A percentile compares a stretch with the other conserved stretches of the same genome.
Evolutionary conservation across 2,888 invertebrate species (phyloP).

Genomic region (Dasypolia templi): DNA sequence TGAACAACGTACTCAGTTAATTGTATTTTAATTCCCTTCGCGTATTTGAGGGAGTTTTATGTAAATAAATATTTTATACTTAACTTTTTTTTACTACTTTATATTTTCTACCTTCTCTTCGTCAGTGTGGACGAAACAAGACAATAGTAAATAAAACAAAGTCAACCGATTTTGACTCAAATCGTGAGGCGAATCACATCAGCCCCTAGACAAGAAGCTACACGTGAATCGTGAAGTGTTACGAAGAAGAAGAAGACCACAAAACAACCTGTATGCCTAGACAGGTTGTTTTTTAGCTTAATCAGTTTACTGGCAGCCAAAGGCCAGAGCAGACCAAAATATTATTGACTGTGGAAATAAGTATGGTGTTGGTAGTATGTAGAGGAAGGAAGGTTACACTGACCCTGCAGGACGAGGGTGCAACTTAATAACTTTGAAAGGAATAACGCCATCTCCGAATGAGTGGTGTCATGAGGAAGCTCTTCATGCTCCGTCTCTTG

Average conservation of each 20-base stretch:
- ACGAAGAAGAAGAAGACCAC: too few relatives aligned
- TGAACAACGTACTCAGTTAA: conserved; percentile 66
- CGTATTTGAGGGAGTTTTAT: conserved; percentile 59
- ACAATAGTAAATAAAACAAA: not conserved
- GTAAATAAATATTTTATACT: conserved; percentile 66
- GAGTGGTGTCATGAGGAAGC: not conserved
- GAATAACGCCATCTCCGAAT: not conserved
- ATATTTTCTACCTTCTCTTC: not conserved
- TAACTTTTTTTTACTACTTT: conserved; percentile 6
- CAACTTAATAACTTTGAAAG: not conserved
- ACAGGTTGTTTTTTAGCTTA: not conserved
- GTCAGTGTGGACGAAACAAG: not conserved
- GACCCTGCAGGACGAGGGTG: not conserved
- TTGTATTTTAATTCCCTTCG: conserved; percentile 58
- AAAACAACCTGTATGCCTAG: too few relatives aligned
- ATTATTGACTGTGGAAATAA: not conserved
- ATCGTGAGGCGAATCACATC: too few relatives aligned
- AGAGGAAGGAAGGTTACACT: not conserved
- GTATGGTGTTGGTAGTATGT: not conserved
- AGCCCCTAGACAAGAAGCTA: too few relatives aligned
- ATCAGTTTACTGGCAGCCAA: not conserved
- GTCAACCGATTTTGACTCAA: not conserved
- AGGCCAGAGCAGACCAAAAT: not conserved
- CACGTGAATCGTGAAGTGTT: too few relatives aligned
- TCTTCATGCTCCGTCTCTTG: not conserved